Base-by-base conservation (phyloP, 1,140 invertebrate species). In the Hydropsyche tenuis region DNA sequence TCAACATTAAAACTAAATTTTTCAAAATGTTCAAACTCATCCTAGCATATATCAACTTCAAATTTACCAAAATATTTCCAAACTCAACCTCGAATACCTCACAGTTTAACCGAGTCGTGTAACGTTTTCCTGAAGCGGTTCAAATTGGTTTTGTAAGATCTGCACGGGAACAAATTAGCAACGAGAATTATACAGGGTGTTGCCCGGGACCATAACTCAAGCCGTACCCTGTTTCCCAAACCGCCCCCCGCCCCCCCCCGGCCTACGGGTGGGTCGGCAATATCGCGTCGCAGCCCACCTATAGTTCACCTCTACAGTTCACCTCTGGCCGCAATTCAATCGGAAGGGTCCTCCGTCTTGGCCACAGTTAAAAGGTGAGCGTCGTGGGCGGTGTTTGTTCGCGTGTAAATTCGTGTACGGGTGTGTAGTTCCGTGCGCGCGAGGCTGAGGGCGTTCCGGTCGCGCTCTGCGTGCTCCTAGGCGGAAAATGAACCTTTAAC, bases 181-280 rank as follows among this genome's bases (percentile, higher is more conserved):
- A 23, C 56, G 56, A 60, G 56, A 60, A 60, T 60, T 60, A 60
- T 60, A 60, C 56, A 60, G 56, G 56, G 56, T 60, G 56, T 60
- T 60, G 22, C 22, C 56, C 56, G 56, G 3, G 56, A 60, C 56
- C 22, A 60, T 60, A 60, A 60, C 25, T 60, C 56, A 60, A 60
- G 56, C 23, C 20, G 22, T n/a, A 60, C 56, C 20, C 56, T 14
- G 56, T 9, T 53, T 18, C 30, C 9, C 11, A 25, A 60, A 25
- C 56, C 56, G 9, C 23, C 56, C 56, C 0, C 30, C 7, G 20
- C 56, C 20, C 1, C 56, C 22, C 56, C 3, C 20, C 56, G 14
- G 23, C 2, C 22, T 22, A 60, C 56, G 9, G 30, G 3, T 37
- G 3, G 30, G 9, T n/a, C n/a, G 30, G 30, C 30, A 37, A 37